phyloP scores from a whole-genome alignment of 2,888 invertebrate genomes.

The Agriopis leucophaearia region DNA sequence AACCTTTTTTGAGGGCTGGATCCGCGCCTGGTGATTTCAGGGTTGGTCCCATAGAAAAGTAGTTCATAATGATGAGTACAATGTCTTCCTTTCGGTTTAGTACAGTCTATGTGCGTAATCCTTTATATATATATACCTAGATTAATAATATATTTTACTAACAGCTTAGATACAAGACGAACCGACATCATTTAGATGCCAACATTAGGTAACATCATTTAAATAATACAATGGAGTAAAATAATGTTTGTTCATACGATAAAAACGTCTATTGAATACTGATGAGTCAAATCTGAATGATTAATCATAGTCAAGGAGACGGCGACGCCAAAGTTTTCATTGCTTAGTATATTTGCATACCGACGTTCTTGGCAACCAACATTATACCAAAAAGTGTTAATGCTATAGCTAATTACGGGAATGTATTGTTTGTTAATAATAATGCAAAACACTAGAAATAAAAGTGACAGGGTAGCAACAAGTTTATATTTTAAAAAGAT shows the following conservation, averaged over 20 bases:
- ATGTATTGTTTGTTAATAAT: too few species aligned
- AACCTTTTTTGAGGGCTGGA: too few species aligned
- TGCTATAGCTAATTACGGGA: too few species aligned
- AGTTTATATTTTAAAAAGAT: too few species aligned
- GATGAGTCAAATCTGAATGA: slow-evolving; percentile 31
- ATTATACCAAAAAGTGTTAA: neutral
- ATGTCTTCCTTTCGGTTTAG: too few species aligned
- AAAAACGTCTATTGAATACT: slow-evolving; percentile 36
- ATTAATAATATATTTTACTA: neutral
- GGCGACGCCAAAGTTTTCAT: neutral
- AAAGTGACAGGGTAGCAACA: too few species aligned
- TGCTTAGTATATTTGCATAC: neutral
- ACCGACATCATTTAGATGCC: slow-evolving; percentile 14
- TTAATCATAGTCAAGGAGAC: slow-evolving; percentile 23
- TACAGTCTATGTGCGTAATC: too few species aligned
- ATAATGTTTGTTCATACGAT: slow-evolving; percentile 31
- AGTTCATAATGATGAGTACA: too few species aligned
- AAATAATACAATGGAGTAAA: slow-evolving; percentile 30
- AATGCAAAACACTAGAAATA: too few species aligned
- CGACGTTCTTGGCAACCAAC: neutral
- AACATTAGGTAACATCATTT: slow-evolving; percentile 29
- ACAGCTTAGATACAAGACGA: slow-evolving; percentile 9
- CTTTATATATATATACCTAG: too few species aligned
- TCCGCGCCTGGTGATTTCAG: too few species aligned
- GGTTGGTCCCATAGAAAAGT: too few species aligned